These are phyloP conservation scores for Actenoides hombroni DNA, from an alignment of 2,113 vertebrate genomes.

Conservation along the genomic window DNA sequence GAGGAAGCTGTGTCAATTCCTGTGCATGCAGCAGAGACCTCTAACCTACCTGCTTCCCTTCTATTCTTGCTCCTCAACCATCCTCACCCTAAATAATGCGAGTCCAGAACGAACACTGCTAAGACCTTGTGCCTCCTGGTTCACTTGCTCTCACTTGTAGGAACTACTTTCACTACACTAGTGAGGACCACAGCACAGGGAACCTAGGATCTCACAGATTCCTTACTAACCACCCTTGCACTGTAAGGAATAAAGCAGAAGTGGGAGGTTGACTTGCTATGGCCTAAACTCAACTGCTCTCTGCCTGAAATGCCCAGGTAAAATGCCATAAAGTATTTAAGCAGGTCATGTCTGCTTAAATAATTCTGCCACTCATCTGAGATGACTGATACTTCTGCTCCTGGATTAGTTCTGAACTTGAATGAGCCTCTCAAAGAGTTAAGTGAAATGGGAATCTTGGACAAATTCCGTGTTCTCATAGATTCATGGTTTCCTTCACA, in stretches of 20 bases:
- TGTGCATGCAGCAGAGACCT: not conserved
- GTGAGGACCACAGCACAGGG: not conserved
- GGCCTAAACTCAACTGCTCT: not conserved
- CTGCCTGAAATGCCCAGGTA: not conserved
- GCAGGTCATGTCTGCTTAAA: not conserved
- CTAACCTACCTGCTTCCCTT: not conserved
- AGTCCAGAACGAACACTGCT: not conserved
- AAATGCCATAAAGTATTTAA: not conserved
- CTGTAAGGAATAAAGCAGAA: not conserved
- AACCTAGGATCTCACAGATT: not conserved
- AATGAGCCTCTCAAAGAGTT: not conserved
- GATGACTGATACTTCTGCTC: not conserved
- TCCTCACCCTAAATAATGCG: not conserved
- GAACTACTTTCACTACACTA: not conserved
- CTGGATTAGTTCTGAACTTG: not conserved
- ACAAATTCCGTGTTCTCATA: not conserved
- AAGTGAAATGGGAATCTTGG: not conserved
- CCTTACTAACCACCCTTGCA: not conserved
- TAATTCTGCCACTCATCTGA: not conserved
- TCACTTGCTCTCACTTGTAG: not conserved
- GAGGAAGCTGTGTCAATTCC: not conserved
- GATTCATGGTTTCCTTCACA: not conserved
- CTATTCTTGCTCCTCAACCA: not conserved
- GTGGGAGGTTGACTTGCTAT: not conserved
- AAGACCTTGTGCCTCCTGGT: not conserved